phyloP scores from a whole-genome alignment of 2,113 vertebrate genomes.

The Amia ocellicauda region DNA sequence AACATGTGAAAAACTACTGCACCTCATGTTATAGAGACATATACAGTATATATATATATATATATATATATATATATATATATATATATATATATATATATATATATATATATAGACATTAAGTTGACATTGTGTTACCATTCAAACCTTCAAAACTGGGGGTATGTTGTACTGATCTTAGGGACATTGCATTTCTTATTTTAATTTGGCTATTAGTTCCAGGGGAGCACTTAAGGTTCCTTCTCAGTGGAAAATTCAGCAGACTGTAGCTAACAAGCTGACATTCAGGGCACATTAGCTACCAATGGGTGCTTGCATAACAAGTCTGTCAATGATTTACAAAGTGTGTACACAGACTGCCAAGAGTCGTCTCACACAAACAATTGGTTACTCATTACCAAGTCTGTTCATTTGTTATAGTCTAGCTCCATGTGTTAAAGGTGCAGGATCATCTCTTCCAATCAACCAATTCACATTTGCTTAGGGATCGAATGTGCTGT shows the following conservation, averaged over 20 bases:
- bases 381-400: constrained; percentile 61
- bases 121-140: too few species aligned
- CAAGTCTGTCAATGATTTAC: constrained; percentile 64
- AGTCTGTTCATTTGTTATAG: constrained; percentile 27
- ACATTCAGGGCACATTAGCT: constrained; percentile 54
- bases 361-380: constrained; percentile 38
- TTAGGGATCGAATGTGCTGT: too few species aligned
- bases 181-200: constrained; percentile 22
- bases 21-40: too few species aligned
- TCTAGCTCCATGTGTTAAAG: constrained; percentile 9
- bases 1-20: too few species aligned
- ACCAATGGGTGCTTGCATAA: constrained; percentile 46
- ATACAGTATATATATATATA: neutral
- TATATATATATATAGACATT: neutral
- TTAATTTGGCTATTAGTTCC: constrained; percentile 37
- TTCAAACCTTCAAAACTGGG: too few species aligned
- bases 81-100: constrained; percentile 5
- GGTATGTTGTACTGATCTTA: too few species aligned
- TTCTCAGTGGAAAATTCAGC: constrained; percentile 52
- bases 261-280: constrained; percentile 49
- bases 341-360: constrained; percentile 38
- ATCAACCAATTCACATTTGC: too few species aligned
- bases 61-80: neutral
- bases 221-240: constrained; percentile 34
- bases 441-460: constrained; percentile 8